Base-by-base conservation (phyloP, 2,888 invertebrate genomes). In the Physocephala rufipes region DNA sequence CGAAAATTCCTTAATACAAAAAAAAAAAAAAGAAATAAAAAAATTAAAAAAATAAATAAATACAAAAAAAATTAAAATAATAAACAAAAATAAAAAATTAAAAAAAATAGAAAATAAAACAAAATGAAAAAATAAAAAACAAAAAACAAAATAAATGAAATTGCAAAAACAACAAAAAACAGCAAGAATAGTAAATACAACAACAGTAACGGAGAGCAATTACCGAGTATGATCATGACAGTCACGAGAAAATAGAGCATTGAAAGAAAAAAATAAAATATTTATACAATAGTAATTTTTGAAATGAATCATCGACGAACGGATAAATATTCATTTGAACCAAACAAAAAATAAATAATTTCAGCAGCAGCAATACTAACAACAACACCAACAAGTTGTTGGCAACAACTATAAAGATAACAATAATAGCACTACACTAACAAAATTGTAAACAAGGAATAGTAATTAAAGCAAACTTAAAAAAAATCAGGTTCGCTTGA, bases 321-420 rank as follows among this genome's bases (percentile, higher is more conserved):
- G 49, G 19, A 49, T 49, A n/a, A 49, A 49, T 49, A 49, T 49
- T 49, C 49, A 49, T 49, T 49, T 19, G 49, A 12, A n/a, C 49
- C 49, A 19, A 49, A 19, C 15, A 49, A 49, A 3, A n/a, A 19
- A 49, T 13, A 4, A 49, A 49, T n/a, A 49, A 49, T 15, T 7
- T 7, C 36, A 36, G 36, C 36, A 9, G 36, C 36, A 36, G 36
- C n/a, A n/a, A n/a, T n/a, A n/a, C n/a, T n/a, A n/a, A n/a, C n/a
- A n/a, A n/a, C n/a, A n/a, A n/a, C n/a, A n/a, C n/a, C n/a, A n/a
- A n/a, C n/a, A n/a, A n/a, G n/a, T n/a, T n/a, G n/a, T n/a, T n/a
- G n/a, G n/a, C n/a, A n/a, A n/a, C n/a, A n/a, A n/a, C n/a, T n/a
- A n/a, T n/a, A n/a, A n/a, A n/a, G n/a, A n/a, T n/a, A n/a, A n/a